Evolutionary conservation across 2,113 vertebrate species (phyloP).

Genomic region (Morone chrysops): DNA sequence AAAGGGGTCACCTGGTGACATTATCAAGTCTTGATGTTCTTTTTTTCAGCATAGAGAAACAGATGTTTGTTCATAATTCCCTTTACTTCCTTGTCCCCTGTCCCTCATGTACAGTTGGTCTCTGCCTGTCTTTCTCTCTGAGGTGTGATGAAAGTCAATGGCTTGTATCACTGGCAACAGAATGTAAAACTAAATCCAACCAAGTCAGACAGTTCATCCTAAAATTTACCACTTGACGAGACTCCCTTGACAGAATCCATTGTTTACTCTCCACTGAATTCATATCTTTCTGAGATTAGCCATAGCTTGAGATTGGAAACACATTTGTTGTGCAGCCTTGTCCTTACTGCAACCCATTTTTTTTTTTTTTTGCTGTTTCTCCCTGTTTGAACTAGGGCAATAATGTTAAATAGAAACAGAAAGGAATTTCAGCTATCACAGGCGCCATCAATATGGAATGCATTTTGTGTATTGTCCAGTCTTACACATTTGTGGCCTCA

Average conservation of each 20-base stretch:
- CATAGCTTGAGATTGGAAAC: conserved; percentile 22
- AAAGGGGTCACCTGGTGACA: not conserved
- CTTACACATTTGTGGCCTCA: conserved; percentile 37
- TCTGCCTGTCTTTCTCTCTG: not conserved
- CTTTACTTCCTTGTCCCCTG: not conserved
- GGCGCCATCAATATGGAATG: conserved; percentile 38
- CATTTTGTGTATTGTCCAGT: conserved; percentile 45
- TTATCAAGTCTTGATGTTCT: not conserved
- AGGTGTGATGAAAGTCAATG: conserved; percentile 5
- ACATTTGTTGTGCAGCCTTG: conserved; percentile 28
- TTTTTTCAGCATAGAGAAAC: not conserved
- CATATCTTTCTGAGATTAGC: conserved; percentile 17
- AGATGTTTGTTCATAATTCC: not conserved
- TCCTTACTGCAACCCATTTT: not conserved
- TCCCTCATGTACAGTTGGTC: not conserved
- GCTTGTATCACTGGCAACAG: not conserved
- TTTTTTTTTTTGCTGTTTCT: conserved; percentile 5
- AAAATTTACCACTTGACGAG: conserved; percentile 18
- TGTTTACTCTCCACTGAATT: conserved; percentile 36
- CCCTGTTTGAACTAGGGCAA: conserved; percentile 36
- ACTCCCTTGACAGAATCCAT: conserved; percentile 13
- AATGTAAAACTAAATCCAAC: conserved; percentile 13
- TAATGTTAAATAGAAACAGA: conserved; percentile 57
- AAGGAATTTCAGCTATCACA: conserved; percentile 46
- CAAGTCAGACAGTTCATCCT: not conserved